Evolutionary conservation across 2,113 vertebrate species (phyloP), one percentile per base, ranked within the genome.

Genomic region (Lophotis ruficrista): DNA sequence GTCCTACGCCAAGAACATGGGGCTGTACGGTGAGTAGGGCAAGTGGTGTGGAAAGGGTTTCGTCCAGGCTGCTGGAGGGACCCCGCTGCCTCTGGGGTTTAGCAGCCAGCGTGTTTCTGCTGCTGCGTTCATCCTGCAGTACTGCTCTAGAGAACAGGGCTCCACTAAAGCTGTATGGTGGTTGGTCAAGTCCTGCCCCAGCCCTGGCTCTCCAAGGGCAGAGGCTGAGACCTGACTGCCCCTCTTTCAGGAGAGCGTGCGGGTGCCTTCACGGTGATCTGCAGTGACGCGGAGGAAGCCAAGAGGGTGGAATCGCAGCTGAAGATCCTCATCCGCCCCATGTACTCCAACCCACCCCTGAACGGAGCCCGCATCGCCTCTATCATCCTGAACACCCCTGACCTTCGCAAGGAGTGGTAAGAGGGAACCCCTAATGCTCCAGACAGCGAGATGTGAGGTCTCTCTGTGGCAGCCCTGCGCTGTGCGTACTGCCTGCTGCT

Each of bases 1-100:
- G 97, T 99, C 99, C 37, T 99, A 99, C 0, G 99, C 99, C 25
- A 99, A 99, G 97, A 99, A 99, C 97, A 99, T 99, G 99, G 99
- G 99, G 35, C 98, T 99, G 20, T 99, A 99, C 2, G 99, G 99
- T 99, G 97, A 99, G 99, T 54, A 50, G 35, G 22, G 23, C 31
- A 25, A 2, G 2, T 45, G 45, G n/a, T 1, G 8, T 31, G n/a
- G 45, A 37, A n/a, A 3, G 14, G 6, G 21, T 48, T 58, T 41
- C 24, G 60, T 41, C 38, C 30, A 47, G 27, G 37, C 30, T 84
- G 50, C 77, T 25, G 28, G 20, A 50, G 31, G 50, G 23, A 56
- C 13, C 19, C 33, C 0, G 5, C 0, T n/a, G n/a, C 19, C 27
- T 15, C 20, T 2, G 4, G 25, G 54, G 28, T 62, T 75, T 53